A percentile compares a stretch with the other conserved stretches of the same genome.
phyloP scores from a whole-genome alignment of 2,888 invertebrate genomes.

The Tiphia femorata region DNA sequence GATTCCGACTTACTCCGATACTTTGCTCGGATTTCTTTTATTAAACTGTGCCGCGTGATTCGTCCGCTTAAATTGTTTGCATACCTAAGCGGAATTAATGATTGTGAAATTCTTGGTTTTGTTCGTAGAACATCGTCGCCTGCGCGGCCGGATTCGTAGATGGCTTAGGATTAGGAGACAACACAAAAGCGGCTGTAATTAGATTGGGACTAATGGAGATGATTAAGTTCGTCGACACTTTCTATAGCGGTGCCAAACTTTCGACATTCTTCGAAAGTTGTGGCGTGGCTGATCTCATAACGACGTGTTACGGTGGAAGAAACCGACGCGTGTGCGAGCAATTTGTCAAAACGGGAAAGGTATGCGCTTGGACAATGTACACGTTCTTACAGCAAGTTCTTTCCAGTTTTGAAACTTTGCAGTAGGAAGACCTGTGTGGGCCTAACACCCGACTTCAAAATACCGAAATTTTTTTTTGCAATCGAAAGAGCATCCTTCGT shows the following conservation, averaged over 20 bases:
- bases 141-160: slow-evolving; percentile 79
- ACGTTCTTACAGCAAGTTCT: too few relatives aligned
- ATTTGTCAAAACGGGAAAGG: slow-evolving; percentile 74
- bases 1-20: background rate
- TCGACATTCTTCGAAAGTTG: slow-evolving; percentile 79
- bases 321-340: slow-evolving; percentile 76
- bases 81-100: too few relatives aligned
- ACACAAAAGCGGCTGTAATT: slow-evolving; percentile 80
- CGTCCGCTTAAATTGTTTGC: too few relatives aligned
- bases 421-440: too few relatives aligned
- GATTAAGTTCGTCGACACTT: slow-evolving; percentile 74
- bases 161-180: slow-evolving; percentile 76
- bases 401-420: too few relatives aligned
- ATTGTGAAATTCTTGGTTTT: background rate
- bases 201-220: slow-evolving; percentile 79
- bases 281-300: slow-evolving; percentile 80
- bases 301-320: slow-evolving; percentile 79
- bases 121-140: slow-evolving; percentile 75
- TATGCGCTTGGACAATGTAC: slow-evolving; percentile 25
- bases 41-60: too few relatives aligned
- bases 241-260: slow-evolving; percentile 72
- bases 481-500: too few relatives aligned
- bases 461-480: too few relatives aligned
- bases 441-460: too few relatives aligned
- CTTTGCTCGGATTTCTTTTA: background rate